Percentiles rank a stretch among this genome's conserved stretches.
These are phyloP conservation scores for Chaetorhynchus papuensis DNA, from an alignment of 2,113 vertebrate genomes.

Conservation along the genomic window DNA sequence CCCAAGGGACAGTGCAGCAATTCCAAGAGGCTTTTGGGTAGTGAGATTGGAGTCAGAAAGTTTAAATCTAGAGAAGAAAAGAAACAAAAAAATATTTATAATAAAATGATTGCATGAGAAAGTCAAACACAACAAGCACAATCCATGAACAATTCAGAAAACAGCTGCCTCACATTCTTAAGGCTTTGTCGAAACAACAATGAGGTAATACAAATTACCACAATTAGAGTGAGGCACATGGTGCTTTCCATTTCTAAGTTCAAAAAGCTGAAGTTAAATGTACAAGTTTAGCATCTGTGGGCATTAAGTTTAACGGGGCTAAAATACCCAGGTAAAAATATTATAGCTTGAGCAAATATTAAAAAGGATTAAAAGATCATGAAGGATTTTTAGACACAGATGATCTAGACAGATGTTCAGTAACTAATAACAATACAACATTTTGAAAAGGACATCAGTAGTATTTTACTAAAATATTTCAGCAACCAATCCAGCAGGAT, in stretches of 20 bases:
- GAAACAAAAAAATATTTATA: conserved; percentile 1
- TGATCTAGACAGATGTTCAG: not conserved
- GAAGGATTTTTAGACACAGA: not conserved
- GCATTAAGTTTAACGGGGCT: not conserved
- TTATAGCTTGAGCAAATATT: not conserved
- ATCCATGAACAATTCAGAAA: not conserved
- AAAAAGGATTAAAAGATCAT: not conserved
- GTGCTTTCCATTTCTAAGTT: not conserved
- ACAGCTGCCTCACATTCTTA: not conserved
- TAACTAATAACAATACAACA: not conserved
- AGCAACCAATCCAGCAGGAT: not conserved
- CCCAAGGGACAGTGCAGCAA: conserved; percentile 89
- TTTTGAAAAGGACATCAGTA: not conserved
- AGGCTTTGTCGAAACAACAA: not conserved
- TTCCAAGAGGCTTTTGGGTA: conserved; percentile 89
- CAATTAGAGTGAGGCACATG: not conserved
- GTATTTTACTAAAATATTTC: not conserved
- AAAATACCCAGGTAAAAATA: not conserved
- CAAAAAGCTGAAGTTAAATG: not conserved
- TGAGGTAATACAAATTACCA: not conserved
- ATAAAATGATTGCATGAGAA: not conserved
- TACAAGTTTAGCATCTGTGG: not conserved
- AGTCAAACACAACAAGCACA: not conserved
- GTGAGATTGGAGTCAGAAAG: conserved; percentile 78
- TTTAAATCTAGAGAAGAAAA: conserved; percentile 74